These are phyloP conservation scores for Artemia sp. DNA, from an alignment of 2,888 invertebrate species.

Conservation along the genomic window DNA sequence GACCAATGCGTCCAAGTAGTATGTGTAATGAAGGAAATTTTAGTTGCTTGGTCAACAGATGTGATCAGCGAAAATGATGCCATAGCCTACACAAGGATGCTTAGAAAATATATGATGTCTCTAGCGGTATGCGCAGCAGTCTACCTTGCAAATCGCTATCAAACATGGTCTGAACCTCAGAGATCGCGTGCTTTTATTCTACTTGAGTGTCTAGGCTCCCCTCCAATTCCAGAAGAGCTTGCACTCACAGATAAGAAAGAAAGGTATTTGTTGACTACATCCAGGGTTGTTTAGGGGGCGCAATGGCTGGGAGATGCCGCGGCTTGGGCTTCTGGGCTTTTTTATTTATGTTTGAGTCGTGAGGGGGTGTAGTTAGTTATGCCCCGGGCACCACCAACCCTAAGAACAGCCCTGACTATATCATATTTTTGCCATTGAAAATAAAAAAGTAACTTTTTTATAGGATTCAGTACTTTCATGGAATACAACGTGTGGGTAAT, in stretches of 20 bases:
- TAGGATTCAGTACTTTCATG: no score
- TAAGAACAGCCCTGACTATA: no score
- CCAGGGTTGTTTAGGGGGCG: no score
- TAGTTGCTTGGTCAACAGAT: neutral
- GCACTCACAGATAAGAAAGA: constrained; percentile 10
- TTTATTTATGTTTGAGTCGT: no score
- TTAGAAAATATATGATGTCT: neutral
- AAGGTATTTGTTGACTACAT: neutral
- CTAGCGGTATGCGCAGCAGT: neutral
- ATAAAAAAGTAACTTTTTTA: no score
- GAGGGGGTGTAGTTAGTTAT: no score
- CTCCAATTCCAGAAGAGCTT: neutral
- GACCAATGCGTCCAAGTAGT: neutral
- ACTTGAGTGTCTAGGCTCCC: constrained; percentile 13
- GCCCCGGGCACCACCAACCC: no score
- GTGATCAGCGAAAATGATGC: neutral
- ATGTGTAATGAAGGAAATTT: constrained; percentile 4
- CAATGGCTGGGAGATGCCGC: no score
- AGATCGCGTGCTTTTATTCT: neutral
- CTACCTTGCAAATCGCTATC: constrained; percentile 9
- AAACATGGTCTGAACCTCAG: constrained; percentile 4
- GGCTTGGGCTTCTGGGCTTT: no score
- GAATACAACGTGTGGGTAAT: no score
- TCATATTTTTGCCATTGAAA: no score
- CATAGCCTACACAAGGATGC: neutral